Evolutionary conservation across 2,888 invertebrate species (phyloP), one percentile per base, ranked within the genome.

Genomic region (Melieria crassipennis): DNA sequence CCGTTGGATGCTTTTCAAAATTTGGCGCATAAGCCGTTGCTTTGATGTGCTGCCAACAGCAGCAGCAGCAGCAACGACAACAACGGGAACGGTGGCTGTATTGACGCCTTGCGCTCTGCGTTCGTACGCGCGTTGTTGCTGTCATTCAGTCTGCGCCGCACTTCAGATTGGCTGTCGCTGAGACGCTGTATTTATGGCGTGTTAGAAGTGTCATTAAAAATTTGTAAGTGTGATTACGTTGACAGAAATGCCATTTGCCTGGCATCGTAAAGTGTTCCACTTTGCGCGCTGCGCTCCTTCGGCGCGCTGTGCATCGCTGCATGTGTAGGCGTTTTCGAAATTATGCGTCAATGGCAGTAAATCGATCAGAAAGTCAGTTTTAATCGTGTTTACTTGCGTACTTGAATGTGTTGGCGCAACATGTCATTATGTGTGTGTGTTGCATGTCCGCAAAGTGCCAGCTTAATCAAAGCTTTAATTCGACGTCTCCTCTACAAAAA

Each of bases 161-260:
- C 57, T 62, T 71, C 43, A 66, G 67, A 71, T 67, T 71, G 58
- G 66, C 71, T 71, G 71, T 66, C 71, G 58, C 62, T 67, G 71
- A 71, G 71, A 71, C 71, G 57, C 62, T 67, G 62, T 61, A 65
- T 70, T 70, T 65, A 65, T 70, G 61, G 70, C 65, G 70, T 65
- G 70, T 65, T 70, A 70, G 65, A 65, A 70, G 65, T 70, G 70
- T 65, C 70, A 70, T 70, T 70, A 70, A 65, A 70, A 65, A 70
- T 65, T 65, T 65, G 70, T 70, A 65, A 70, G 64, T 70, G 64
- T 60, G 70, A 65, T 70, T 64, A 70, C 61, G 70, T 55, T 70
- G 70, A 70, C 70, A 70, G 70, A 70, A 70, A 70, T 70, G 65
- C 65, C 70, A 65, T 70, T 65, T 70, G 70, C 64, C 65, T 70